phyloP scores from a whole-genome alignment of 2,888 invertebrate species.

The Parnassius orleans region DNA sequence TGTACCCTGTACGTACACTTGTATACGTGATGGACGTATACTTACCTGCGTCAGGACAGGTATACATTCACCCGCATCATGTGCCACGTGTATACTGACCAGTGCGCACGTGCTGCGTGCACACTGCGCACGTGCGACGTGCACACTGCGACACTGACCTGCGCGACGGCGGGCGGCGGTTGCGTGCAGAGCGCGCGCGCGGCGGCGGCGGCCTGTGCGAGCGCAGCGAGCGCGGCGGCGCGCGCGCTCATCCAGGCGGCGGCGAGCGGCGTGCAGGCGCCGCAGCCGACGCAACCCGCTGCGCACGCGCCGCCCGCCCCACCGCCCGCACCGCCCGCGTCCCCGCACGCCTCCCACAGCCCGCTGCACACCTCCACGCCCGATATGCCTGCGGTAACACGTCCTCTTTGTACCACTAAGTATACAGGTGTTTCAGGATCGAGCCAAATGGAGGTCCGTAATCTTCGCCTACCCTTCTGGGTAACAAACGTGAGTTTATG shows the following conservation, averaged over 20 bases:
- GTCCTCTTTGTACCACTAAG: not conserved
- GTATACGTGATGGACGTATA: too few species aligned
- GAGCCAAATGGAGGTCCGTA: too few species aligned
- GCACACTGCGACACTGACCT: constrained; percentile 48
- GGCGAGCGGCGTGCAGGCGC: constrained; percentile 56
- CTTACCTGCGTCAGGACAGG: too few species aligned
- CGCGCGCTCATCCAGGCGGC: constrained; percentile 83
- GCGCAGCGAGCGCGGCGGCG: constrained; percentile 56
- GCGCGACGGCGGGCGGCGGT: constrained; percentile 90
- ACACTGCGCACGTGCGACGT: not conserved
- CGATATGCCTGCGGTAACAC: constrained; percentile 45
- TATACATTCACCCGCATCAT: too few species aligned
- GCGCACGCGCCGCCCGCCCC: constrained; percentile 44
- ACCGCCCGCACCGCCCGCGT: constrained; percentile 44
- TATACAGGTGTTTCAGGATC: too few species aligned
- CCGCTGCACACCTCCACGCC: constrained; percentile 55
- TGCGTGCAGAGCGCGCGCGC: constrained; percentile 92
- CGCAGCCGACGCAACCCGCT: constrained; percentile 60
- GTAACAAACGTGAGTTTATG: too few species aligned
- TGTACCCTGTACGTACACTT: too few species aligned
- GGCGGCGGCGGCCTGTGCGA: constrained; percentile 59
- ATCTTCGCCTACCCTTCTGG: too few species aligned
- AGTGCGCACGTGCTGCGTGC: constrained; percentile 76
- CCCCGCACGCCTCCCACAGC: constrained; percentile 51
- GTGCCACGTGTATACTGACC: constrained; percentile 35